These are phyloP conservation scores for Pocillopora meandrina DNA, from an alignment of 92 coral and sea anemone species.

Conservation along the genomic window DNA sequence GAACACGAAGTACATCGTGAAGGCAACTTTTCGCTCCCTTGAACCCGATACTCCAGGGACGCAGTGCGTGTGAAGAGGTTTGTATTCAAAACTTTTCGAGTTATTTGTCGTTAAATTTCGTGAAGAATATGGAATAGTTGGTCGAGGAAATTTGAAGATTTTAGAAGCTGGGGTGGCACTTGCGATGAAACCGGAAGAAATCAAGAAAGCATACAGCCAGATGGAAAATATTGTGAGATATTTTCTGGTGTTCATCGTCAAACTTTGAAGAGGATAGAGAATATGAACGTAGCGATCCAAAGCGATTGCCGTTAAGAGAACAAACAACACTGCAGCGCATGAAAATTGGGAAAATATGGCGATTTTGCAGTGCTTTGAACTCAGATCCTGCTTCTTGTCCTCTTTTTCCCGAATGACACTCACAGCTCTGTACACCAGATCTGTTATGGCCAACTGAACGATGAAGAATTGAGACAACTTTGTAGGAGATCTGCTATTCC, in stretches of 20 bases:
- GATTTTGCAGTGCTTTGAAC: constrained; percentile 46
- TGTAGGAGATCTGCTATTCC: background rate
- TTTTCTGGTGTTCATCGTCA: constrained; percentile 21
- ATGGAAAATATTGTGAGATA: background rate
- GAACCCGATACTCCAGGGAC: constrained; percentile 13
- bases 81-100: background rate
- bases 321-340: constrained; percentile 65
- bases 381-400: background rate
- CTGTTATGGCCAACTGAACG: constrained; percentile 52
- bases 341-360: constrained; percentile 53
- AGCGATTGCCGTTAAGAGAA: constrained; percentile 75
- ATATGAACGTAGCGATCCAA: constrained; percentile 74
- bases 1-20: constrained; percentile 18
- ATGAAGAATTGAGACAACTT: constrained; percentile 45
- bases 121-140: background rate
- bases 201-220: constrained; percentile 52
- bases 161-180: constrained; percentile 29
- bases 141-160: background rate
- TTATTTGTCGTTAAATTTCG: background rate
- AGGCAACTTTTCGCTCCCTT: constrained; percentile 18
- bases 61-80: constrained; percentile 9
- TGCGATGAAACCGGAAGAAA: constrained; percentile 45
- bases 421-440: constrained; percentile 47
- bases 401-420: constrained; percentile 3
- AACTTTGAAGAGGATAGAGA: constrained; percentile 51